phyloP scores from a whole-genome alignment of 2,888 invertebrate genomes.

The Tanypteryx hageni region DNA sequence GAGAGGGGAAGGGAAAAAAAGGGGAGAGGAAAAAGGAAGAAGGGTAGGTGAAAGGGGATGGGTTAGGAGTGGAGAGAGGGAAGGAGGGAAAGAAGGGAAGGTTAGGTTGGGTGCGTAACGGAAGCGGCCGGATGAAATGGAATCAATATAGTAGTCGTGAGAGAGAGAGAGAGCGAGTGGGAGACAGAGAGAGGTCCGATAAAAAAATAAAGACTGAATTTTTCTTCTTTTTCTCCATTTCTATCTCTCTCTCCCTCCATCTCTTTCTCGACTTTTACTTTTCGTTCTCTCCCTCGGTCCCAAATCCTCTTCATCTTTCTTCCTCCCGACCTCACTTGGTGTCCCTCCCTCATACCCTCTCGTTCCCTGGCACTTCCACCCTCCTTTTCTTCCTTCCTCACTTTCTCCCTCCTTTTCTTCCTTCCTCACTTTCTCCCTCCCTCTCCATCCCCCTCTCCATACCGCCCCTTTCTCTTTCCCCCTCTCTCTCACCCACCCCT shows the following conservation, averaged over 20 bases:
- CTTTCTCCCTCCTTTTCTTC: not conserved
- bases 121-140: conserved; percentile 51
- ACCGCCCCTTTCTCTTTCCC: not conserved
- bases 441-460: not conserved
- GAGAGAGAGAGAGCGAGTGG: not conserved
- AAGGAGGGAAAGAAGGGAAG: not conserved
- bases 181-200: not conserved
- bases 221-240: not conserved
- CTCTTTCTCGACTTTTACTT: not conserved
- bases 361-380: not conserved
- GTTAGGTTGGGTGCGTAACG: conserved; percentile 5
- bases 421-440: not conserved
- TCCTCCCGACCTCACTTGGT: not conserved
- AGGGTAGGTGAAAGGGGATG: not conserved
- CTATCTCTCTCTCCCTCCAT: not conserved
- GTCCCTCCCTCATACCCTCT: not conserved
- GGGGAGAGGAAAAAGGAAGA: not conserved
- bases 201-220: conserved; percentile 25
- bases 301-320: not conserved
- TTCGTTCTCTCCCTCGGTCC: not conserved
- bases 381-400: not conserved
- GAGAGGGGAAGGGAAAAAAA: not conserved
- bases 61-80: not conserved
- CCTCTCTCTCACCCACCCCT: not conserved
- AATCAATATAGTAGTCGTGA: conserved; percentile 61